These are phyloP conservation scores for Lineus longissimus DNA, from an alignment of 1,140 invertebrate species.

Conservation along the genomic window DNA sequence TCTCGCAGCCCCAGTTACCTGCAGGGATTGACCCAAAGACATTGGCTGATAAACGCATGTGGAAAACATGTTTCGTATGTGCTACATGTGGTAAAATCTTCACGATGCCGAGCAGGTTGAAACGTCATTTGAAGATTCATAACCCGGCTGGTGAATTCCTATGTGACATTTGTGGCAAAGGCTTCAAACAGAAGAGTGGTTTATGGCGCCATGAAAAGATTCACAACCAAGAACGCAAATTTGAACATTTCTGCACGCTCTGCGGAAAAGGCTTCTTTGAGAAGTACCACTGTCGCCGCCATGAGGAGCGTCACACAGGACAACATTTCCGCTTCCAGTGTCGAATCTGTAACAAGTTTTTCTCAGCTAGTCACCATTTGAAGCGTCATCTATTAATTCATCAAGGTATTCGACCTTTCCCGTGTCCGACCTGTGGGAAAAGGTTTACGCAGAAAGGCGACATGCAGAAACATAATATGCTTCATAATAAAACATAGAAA, in stretches of 20 bases:
- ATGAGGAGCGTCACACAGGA: neutral
- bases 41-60: neutral
- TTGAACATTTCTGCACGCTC: neutral
- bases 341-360: neutral
- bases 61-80: neutral
- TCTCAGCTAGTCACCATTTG: slow-evolving; percentile 1
- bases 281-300: slow-evolving; percentile 1
- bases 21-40: neutral
- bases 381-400: neutral
- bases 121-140: neutral
- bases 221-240: neutral
- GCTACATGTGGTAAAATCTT: slow-evolving; percentile 2
- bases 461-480: neutral
- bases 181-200: neutral
- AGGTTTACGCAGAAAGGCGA: slow-evolving; percentile 1
- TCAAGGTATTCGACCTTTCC: neutral
- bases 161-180: slow-evolving; percentile 1
- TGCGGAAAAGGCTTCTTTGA: neutral
- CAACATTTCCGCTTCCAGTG: neutral
- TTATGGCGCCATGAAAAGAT: neutral
- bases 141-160: neutral
- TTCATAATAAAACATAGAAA: too few species aligned
- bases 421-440: neutral
- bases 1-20: neutral
- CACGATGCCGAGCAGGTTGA: slow-evolving; percentile 4